Evolutionary conservation across 37 sponge, comb jelly and placozoan species (phyloP).

Genomic region (Corticium candelabrum): DNA sequence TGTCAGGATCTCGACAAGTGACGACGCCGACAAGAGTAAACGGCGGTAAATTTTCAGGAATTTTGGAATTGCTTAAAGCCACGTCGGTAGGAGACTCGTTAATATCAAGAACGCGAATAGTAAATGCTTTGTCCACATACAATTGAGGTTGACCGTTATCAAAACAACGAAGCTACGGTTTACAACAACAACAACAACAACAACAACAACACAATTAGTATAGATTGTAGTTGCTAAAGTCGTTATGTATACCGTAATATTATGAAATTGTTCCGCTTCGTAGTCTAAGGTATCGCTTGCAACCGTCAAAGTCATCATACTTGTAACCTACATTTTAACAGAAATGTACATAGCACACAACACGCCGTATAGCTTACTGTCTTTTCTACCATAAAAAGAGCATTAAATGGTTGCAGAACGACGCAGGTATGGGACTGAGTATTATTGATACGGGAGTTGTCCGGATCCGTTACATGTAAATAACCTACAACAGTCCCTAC

Average conservation of each 20-base stretch:
- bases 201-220: too few species aligned
- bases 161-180: not conserved
- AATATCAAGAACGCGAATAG: not conserved
- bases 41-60: not conserved
- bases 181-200: too few species aligned
- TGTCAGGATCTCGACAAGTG: not conserved
- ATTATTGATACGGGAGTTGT: too few species aligned
- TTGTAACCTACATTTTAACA: too few species aligned
- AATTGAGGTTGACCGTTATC: not conserved
- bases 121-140: not conserved
- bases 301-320: too few species aligned
- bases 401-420: not conserved
- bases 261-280: too few species aligned
- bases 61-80: not conserved
- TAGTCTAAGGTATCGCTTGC: too few species aligned
- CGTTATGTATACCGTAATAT: too few species aligned
- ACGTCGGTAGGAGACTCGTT: not conserved
- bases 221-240: too few species aligned
- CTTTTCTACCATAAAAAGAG: not conserved
- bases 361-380: too few species aligned
- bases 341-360: too few species aligned
- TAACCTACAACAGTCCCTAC: conserved; percentile 2
- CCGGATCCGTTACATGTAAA: not conserved
- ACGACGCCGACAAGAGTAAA: not conserved
- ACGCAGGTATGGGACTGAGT: too few species aligned